These are phyloP conservation scores for Patella vulgata DNA, from an alignment of 1,140 invertebrate genomes.

Conservation along the genomic window DNA sequence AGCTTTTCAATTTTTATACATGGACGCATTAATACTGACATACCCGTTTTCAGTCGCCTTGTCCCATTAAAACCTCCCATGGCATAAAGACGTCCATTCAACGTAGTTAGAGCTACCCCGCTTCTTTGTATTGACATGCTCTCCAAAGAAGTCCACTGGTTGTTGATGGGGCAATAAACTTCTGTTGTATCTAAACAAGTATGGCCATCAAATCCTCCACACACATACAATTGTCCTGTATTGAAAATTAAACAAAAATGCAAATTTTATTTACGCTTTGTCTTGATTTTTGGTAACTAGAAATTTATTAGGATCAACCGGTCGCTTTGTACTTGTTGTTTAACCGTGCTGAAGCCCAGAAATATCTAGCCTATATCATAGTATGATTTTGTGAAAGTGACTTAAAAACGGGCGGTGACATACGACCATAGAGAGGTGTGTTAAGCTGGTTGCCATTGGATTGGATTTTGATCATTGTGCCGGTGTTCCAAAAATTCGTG, in stretches of 20 bases:
- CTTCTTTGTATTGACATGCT: conserved; percentile 76
- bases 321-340: no score
- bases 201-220: conserved; percentile 86
- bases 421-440: no score
- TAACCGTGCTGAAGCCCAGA: no score
- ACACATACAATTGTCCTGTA: conserved; percentile 62
- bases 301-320: no score
- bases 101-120: conserved; percentile 53
- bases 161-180: conserved; percentile 82
- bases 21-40: no score
- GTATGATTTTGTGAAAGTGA: no score
- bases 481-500: no score
- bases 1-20: no score
- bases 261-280: not conserved
- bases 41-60: conserved; percentile 41
- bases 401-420: no score
- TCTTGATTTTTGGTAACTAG: not conserved
- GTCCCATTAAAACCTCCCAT: conserved; percentile 69
- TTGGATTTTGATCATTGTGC: no score
- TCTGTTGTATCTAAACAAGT: conserved; percentile 86
- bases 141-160: conserved; percentile 85
- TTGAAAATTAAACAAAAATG: not conserved
- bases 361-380: no score
- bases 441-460: no score
- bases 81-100: conserved; percentile 72